Evolutionary conservation across 2,113 vertebrate species (phyloP).

Genomic region (Entomyzon cyanotis): DNA sequence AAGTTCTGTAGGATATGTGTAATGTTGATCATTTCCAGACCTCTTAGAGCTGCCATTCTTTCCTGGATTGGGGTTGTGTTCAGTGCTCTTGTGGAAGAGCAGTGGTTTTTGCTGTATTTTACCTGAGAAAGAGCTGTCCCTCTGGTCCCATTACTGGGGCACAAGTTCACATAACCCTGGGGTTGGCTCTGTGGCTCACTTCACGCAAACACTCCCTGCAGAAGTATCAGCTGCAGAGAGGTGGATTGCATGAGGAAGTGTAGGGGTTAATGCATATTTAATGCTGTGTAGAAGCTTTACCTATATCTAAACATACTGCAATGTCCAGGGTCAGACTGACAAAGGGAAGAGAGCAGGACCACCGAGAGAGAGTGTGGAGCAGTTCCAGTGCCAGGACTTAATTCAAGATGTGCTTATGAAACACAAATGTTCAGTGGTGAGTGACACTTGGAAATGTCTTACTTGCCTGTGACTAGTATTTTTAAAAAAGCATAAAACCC

Average conservation of each 20-base stretch:
- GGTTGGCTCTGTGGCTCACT: background rate
- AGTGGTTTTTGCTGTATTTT: background rate
- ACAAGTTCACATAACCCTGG: background rate
- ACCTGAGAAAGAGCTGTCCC: constrained; percentile 19
- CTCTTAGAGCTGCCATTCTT: constrained; percentile 57
- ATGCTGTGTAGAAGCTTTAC: background rate
- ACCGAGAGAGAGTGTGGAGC: background rate
- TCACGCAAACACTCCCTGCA: background rate
- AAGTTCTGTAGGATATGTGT: background rate
- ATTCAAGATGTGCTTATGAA: background rate
- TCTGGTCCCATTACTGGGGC: background rate
- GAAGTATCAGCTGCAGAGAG: background rate
- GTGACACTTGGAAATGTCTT: background rate
- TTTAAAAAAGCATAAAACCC: background rate
- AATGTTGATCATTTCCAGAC: background rate
- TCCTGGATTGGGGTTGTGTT: background rate
- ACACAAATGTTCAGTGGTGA: background rate
- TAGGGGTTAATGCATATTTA: background rate
- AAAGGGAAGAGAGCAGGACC: background rate
- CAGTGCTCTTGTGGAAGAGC: background rate
- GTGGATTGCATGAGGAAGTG: background rate
- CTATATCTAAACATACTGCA: background rate
- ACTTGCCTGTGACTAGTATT: background rate
- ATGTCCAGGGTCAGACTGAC: background rate
- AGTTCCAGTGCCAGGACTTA: background rate